Conservation (phyloP, 2,888 invertebrate species). For the Drosophila quasianomalipes region DNA sequence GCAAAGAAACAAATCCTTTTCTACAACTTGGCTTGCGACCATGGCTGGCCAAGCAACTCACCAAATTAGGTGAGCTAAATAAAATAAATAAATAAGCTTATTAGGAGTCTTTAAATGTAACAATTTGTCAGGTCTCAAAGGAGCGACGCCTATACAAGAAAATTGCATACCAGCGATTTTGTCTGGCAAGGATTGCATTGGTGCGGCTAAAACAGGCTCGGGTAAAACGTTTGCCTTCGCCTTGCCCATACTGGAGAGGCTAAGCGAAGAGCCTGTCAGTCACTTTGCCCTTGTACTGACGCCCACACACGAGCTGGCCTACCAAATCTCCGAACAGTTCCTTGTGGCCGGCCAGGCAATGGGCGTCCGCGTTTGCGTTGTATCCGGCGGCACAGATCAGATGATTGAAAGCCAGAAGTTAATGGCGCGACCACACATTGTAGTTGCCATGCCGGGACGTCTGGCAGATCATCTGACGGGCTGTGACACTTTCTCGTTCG, state of each 20-base stretch:
- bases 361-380: slow-evolving; percentile 92
- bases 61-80: slow-evolving; percentile 88
- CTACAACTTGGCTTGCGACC: slow-evolving; percentile 88
- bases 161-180: slow-evolving; percentile 93
- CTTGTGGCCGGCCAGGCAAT: slow-evolving; percentile 95
- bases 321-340: slow-evolving; percentile 98
- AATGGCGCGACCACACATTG: slow-evolving; percentile 94
- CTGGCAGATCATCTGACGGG: slow-evolving; percentile 96
- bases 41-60: slow-evolving; percentile 91
- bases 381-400: slow-evolving; percentile 98
- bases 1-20: slow-evolving; percentile 86
- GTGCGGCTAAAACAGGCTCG: slow-evolving; percentile 98
- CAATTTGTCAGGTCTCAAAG: slow-evolving; percentile 88
- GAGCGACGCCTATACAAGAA: slow-evolving; percentile 93
- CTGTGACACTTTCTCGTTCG: slow-evolving; percentile 92
- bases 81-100: background rate
- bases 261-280: slow-evolving; percentile 97
- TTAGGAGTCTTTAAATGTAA: background rate
- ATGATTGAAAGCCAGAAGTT: slow-evolving; percentile 94
- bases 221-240: slow-evolving; percentile 99
- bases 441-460: slow-evolving; percentile 98
- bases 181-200: slow-evolving; percentile 94
- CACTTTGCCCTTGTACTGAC: slow-evolving; percentile 97
- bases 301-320: slow-evolving; percentile 96
- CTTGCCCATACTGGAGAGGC: slow-evolving; percentile 94